Evolutionary conservation across 2,797 vertebrate genomes (phyloP).

Genomic region (Ctenosaura bakeri): DNA sequence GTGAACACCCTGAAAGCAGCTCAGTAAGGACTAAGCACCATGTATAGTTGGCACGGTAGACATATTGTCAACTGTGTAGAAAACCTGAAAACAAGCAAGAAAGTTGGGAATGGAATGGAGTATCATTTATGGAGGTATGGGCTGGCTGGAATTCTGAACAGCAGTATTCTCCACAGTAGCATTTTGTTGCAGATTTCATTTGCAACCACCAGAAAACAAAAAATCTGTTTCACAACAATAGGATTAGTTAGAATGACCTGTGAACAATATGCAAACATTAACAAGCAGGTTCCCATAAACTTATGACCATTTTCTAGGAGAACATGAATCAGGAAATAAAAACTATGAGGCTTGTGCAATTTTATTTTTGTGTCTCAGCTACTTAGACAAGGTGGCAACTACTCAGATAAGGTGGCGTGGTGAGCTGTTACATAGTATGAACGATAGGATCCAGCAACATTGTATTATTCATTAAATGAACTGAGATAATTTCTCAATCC

Average conservation of each 20-base stretch:
- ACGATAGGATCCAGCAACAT: slow-evolving; percentile 6
- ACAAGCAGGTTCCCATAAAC: not conserved
- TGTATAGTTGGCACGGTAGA: too few species aligned
- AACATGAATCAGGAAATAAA: not conserved
- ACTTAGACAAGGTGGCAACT: not conserved
- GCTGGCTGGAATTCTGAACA: too few species aligned
- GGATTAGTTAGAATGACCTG: not conserved
- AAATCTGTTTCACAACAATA: not conserved
- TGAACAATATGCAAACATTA: not conserved
- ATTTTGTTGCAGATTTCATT: too few species aligned
- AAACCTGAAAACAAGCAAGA: too few species aligned
- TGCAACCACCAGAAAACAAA: not conserved
- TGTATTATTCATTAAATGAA: not conserved
- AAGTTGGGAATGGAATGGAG: too few species aligned
- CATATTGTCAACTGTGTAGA: too few species aligned
- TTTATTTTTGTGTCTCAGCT: not conserved
- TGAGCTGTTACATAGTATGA: not conserved
- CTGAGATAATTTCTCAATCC: too few species aligned
- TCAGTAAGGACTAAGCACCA: too few species aligned
- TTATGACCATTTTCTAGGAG: not conserved
- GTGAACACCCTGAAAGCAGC: too few species aligned
- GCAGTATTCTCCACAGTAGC: too few species aligned
- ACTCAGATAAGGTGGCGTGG: not conserved
- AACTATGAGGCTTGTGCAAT: too few species aligned
- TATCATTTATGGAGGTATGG: too few species aligned